Evolutionary conservation across 2,113 vertebrate genomes (phyloP).

Genomic region (Mus pahari): DNA sequence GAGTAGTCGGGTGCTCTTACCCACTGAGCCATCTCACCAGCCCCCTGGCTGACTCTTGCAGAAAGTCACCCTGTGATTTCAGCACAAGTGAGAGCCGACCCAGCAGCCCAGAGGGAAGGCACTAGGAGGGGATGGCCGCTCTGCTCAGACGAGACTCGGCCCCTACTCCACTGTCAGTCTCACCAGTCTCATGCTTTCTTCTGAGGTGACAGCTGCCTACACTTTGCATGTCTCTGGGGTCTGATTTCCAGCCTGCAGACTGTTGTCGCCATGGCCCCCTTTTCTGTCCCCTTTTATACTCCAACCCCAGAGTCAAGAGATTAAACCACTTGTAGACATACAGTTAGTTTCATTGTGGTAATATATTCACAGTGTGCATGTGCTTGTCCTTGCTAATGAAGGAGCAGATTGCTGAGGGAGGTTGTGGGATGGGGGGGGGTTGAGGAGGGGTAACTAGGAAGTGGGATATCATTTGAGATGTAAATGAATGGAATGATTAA

Average conservation of each 20-base stretch:
- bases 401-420: neutral
- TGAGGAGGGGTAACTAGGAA: too few species aligned
- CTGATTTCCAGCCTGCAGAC: neutral
- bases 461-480: too few species aligned
- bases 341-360: neutral
- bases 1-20: too few species aligned
- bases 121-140: too few species aligned
- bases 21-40: too few species aligned
- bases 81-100: neutral
- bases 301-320: neutral
- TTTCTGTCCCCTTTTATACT: neutral
- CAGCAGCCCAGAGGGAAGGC: neutral
- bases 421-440: too few species aligned
- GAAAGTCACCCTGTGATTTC: constrained; percentile 22
- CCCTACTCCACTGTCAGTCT: accelerated
- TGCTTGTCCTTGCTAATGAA: neutral
- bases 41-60: neutral
- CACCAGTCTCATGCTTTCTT: neutral
- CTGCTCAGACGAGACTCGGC: neutral
- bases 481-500: too few species aligned
- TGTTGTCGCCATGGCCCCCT: neutral
- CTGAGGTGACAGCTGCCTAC: neutral
- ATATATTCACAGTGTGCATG: accelerated
- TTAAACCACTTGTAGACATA: neutral
- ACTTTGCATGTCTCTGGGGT: neutral